Conservation (phyloP, 2,113 vertebrate species). For the Psettodes erumei region DNA sequence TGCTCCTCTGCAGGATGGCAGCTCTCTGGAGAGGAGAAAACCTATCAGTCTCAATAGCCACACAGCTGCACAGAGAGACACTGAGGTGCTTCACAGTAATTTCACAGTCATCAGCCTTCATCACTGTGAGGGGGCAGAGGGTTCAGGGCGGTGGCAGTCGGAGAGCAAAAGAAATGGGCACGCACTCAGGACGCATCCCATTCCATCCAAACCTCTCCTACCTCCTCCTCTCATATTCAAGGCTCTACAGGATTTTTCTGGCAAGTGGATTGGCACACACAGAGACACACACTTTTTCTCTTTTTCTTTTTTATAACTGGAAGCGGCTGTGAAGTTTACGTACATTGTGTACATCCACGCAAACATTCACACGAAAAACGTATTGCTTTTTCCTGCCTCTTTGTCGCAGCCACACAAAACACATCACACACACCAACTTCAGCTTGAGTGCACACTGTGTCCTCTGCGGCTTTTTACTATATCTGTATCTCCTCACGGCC, state of each 20-base stretch:
- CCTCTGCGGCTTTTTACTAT: slow-evolving; percentile 22
- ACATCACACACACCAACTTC: not conserved
- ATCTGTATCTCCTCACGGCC: slow-evolving; percentile 34
- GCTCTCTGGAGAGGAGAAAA: slow-evolving; percentile 50
- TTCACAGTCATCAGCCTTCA: slow-evolving; percentile 66
- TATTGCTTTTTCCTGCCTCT: not conserved
- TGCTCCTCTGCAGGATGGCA: slow-evolving; percentile 39
- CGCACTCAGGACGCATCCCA: slow-evolving; percentile 10
- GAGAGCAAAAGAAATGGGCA: slow-evolving; percentile 27
- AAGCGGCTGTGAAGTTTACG: slow-evolving; percentile 1
- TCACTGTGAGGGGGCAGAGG: slow-evolving; percentile 34
- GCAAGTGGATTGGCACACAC: not conserved
- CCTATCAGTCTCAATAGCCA: slow-evolving; percentile 53
- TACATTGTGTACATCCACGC: not conserved
- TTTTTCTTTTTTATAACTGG: not conserved
- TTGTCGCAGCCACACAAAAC: not conserved
- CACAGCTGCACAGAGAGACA: slow-evolving; percentile 35
- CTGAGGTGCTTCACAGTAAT: slow-evolving; percentile 61
- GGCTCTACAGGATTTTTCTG: not conserved
- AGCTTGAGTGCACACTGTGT: slow-evolving; percentile 1
- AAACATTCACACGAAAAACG: not conserved
- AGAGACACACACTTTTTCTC: not conserved
- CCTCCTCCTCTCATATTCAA: not conserved
- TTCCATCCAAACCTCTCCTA: not conserved
- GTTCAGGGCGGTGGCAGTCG: slow-evolving; percentile 35